Percentiles rank a stretch among this genome's conserved stretches.
Evolutionary conservation across 2,797 vertebrate genomes (phyloP).

Genomic region (Megalops cyprinoides): DNA sequence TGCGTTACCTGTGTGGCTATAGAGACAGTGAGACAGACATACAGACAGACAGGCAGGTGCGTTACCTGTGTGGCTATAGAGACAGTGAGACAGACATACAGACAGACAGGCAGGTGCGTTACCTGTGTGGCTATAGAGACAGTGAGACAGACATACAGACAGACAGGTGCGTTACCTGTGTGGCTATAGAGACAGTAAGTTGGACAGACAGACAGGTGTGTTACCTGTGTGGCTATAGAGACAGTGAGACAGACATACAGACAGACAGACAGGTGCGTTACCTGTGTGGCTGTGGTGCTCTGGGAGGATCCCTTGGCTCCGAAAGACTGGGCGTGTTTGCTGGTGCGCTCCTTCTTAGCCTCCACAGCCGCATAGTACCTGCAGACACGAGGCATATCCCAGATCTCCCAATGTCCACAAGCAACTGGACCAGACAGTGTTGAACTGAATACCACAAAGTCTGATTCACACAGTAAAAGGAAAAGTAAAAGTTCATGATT

Average conservation of each 20-base stretch:
- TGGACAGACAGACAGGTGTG: not conserved
- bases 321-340: conserved; percentile 90
- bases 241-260: no score
- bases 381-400: no score
- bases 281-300: conserved; percentile 73
- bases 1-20: not conserved
- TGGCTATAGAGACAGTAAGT: not conserved
- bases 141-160: not conserved
- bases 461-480: no score
- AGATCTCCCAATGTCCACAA: no score
- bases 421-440: no score
- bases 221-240: conserved; percentile 74
- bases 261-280: conserved; percentile 36
- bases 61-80: conserved; percentile 73
- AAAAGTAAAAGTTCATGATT: no score
- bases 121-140: conserved; percentile 75
- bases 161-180: not conserved
- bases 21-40: no score
- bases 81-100: no score
- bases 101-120: not conserved
- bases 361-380: conserved; percentile 87
- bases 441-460: no score
- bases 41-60: not conserved
- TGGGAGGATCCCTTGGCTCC: conserved; percentile 79
- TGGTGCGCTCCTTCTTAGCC: conserved; percentile 87